Evolutionary conservation across 1,140 invertebrate genomes (phyloP).

Genomic region (Protaetia brevitarsis): DNA sequence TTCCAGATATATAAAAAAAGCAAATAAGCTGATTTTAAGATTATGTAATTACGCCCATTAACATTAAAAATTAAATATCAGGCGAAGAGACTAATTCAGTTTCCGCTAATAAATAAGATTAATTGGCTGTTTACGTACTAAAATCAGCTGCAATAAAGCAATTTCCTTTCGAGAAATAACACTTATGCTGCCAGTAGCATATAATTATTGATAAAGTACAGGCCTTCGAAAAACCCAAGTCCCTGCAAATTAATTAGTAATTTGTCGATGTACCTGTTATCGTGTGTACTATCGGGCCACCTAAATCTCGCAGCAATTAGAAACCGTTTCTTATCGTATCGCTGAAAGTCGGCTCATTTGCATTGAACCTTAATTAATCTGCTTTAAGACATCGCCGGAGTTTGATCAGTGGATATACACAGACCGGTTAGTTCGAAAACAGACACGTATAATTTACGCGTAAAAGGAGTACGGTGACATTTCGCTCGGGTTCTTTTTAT

Average conservation of each 20-base stretch:
- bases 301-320: slow-evolving; percentile 8
- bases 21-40: too few species aligned
- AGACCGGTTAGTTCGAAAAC: neutral
- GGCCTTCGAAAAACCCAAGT: neutral
- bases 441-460: slow-evolving; percentile 2
- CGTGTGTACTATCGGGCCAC: neutral
- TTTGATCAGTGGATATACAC: neutral
- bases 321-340: neutral
- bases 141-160: too few species aligned
- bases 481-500: slow-evolving; percentile 11
- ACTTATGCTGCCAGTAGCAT: neutral
- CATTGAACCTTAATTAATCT: slow-evolving; percentile 4
- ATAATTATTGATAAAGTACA: neutral
- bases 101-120: too few species aligned
- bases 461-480: slow-evolving; percentile 11
- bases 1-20: too few species aligned
- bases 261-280: neutral
- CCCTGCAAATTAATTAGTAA: neutral
- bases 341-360: neutral
- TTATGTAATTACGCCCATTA: too few species aligned
- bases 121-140: too few species aligned
- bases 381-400: neutral
- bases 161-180: too few species aligned
- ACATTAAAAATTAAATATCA: too few species aligned
- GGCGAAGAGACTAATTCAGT: too few species aligned